These are phyloP conservation scores for Delphinapterus leucas DNA, from an alignment of 2,113 vertebrate species.

Conservation along the genomic window DNA sequence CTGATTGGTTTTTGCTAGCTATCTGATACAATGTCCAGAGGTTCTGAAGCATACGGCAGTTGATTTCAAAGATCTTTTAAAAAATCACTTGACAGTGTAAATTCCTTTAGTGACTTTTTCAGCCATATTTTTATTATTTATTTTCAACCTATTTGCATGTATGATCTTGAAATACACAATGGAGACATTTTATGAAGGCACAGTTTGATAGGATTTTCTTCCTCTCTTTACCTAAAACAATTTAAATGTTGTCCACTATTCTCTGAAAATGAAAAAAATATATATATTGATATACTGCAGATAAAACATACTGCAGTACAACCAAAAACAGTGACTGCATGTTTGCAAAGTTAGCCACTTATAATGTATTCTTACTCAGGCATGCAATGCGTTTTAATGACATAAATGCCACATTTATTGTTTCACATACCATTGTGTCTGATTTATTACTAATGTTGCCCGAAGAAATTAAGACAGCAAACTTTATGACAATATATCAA, in stretches of 20 bases:
- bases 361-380: slow-evolving; percentile 48
- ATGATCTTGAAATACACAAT: neutral
- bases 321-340: neutral
- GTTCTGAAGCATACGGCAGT: neutral
- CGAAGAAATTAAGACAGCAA: slow-evolving; percentile 54
- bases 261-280: neutral
- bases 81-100: neutral
- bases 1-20: neutral
- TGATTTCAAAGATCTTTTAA: neutral
- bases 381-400: slow-evolving; percentile 46
- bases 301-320: neutral
- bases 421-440: slow-evolving; percentile 22
- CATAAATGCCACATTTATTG: slow-evolving; percentile 32
- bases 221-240: neutral
- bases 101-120: neutral
- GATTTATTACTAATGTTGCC: slow-evolving; percentile 53
- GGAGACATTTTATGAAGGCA: neutral
- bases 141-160: neutral
- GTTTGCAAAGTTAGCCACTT: neutral
- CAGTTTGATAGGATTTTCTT: neutral
- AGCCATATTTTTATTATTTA: neutral
- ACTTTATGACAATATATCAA: neutral
- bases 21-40: neutral
- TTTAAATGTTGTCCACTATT: neutral
- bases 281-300: neutral